These are phyloP conservation scores for Catonia carolina DNA, from an alignment of 2,888 invertebrate genomes.

Conservation along the genomic window DNA sequence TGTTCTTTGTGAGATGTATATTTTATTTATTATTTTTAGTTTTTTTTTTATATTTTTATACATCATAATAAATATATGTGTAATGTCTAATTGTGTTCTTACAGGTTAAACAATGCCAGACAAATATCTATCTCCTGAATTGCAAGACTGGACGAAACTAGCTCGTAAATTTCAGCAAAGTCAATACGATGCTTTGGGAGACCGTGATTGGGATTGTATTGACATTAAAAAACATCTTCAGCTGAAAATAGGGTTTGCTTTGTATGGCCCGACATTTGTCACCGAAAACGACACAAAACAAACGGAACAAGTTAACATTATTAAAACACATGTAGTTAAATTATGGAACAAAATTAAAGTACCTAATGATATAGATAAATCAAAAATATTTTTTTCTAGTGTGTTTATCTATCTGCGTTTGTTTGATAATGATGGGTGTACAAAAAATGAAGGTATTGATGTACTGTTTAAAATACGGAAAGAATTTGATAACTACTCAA, in stretches of 20 bases:
- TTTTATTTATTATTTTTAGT: no score
- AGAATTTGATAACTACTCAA: constrained; percentile 7
- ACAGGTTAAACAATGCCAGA: no score
- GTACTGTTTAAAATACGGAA: constrained; percentile 14
- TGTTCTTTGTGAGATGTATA: no score
- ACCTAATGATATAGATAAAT: background rate
- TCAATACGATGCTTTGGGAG: constrained; percentile 19
- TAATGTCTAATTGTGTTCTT: no score
- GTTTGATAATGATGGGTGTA: no score
- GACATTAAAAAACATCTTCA: constrained; percentile 1
- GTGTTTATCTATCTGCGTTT: constrained; percentile 13
- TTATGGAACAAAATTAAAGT: background rate
- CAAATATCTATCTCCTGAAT: no score
- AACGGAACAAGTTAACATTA: constrained; percentile 3
- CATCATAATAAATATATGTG: no score
- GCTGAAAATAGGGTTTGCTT: constrained; percentile 18
- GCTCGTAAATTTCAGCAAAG: constrained; percentile 22
- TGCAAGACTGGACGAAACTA: constrained; percentile 14
- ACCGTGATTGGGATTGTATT: constrained; percentile 14
- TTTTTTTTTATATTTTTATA: no score
- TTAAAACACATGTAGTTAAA: constrained; percentile 16
- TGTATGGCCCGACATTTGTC: constrained; percentile 12
- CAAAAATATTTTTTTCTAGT: constrained; percentile 6
- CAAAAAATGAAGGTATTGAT: constrained; percentile 18
- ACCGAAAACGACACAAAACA: constrained; percentile 10